Conservation (phyloP, 2,797 vertebrate species). For the Anguilla pacifica region DNA sequence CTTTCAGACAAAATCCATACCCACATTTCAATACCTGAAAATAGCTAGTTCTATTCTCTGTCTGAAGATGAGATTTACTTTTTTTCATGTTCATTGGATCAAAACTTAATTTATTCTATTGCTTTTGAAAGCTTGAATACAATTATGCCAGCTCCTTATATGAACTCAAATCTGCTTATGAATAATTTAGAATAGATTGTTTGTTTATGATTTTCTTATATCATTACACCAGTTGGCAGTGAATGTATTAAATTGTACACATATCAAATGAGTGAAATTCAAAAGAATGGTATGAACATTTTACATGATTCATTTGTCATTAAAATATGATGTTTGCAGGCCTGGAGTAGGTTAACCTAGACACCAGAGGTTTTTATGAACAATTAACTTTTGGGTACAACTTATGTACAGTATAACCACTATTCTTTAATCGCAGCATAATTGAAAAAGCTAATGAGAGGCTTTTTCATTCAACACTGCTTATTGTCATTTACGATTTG, state of each 20-base stretch:
- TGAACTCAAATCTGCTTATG: slow-evolving; percentile 9
- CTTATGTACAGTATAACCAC: not conserved
- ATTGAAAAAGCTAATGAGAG: not conserved
- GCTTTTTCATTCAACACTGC: not conserved
- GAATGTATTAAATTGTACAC: not conserved
- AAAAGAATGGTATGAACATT: not conserved
- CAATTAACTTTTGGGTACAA: not conserved
- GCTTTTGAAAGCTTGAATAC: slow-evolving; percentile 13
- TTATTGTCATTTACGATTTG: not conserved
- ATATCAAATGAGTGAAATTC: not conserved
- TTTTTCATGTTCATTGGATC: not conserved
- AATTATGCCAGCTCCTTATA: not conserved
- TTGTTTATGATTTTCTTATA: not conserved
- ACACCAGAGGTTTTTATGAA: slow-evolving; percentile 3
- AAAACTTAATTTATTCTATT: not conserved
- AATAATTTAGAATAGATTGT: slow-evolving; percentile 17
- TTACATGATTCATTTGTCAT: not conserved
- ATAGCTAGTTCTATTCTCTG: not conserved
- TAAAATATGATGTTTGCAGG: not conserved
- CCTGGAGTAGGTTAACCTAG: not conserved
- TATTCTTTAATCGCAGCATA: not conserved
- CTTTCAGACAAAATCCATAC: not conserved
- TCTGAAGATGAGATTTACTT: not conserved
- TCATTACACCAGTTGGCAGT: not conserved
- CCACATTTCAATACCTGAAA: not conserved